Conservation (phyloP, 2,113 vertebrate species). For the Siniperca knerii region DNA sequence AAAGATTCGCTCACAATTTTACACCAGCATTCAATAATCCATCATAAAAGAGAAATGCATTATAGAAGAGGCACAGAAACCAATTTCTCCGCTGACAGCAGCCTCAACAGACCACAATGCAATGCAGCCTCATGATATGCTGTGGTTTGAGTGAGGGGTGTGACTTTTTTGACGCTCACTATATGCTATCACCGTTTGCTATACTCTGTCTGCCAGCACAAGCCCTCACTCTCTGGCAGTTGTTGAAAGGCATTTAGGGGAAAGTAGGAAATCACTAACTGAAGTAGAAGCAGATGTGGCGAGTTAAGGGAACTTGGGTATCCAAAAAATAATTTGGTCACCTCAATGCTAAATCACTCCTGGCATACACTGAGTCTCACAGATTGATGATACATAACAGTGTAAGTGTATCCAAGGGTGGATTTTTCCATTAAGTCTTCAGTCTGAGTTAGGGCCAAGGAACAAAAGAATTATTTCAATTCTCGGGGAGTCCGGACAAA, state of each 20-base stretch:
- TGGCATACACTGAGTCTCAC: slow-evolving; percentile 46
- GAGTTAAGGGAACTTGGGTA: slow-evolving; percentile 38
- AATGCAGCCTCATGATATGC: slow-evolving; percentile 38
- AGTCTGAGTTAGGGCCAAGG: slow-evolving; percentile 40
- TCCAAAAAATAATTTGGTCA: slow-evolving; percentile 46
- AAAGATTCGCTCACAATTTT: slow-evolving; percentile 64
- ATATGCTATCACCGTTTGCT: neutral
- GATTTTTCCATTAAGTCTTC: slow-evolving; percentile 63
- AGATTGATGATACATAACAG: slow-evolving; percentile 52
- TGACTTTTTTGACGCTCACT: slow-evolving; percentile 36
- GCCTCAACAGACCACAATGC: slow-evolving; percentile 66
- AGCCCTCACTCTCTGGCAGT: slow-evolving; percentile 22
- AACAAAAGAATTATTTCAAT: slow-evolving; percentile 48
- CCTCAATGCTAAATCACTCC: slow-evolving; percentile 45
- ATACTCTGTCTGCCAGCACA: slow-evolving; percentile 6
- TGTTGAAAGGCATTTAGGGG: slow-evolving; percentile 56
- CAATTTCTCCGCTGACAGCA: slow-evolving; percentile 66
- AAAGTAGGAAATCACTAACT: slow-evolving; percentile 37
- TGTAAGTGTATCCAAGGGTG: slow-evolving; percentile 50
- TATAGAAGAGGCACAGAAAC: slow-evolving; percentile 64
- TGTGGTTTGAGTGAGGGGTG: slow-evolving; percentile 43
- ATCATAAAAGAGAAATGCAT: slow-evolving; percentile 70
- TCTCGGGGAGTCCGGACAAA: slow-evolving; percentile 10
- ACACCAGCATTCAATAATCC: slow-evolving; percentile 59
- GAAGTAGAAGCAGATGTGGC: slow-evolving; percentile 44